A percentile compares a stretch with the other conserved stretches of the same genome.
Evolutionary conservation across 2,113 vertebrate genomes (phyloP).

Genomic region (Empidonax traillii): DNA sequence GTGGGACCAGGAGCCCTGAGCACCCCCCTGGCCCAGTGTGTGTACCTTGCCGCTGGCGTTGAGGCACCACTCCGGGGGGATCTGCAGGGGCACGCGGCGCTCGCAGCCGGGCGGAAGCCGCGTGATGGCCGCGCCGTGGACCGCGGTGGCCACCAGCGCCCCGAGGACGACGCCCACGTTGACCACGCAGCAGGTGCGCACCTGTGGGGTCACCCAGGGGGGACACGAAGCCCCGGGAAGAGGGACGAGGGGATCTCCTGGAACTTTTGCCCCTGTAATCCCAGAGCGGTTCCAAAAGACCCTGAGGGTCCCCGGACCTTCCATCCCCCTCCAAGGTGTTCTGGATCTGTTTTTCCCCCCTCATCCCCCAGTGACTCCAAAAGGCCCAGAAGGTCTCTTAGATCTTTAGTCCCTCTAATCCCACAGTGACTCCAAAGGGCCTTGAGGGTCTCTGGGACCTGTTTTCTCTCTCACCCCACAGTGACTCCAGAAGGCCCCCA

Average conservation of each 20-base stretch:
- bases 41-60: accelerated
- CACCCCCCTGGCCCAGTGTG: neutral
- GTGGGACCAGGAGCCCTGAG: too few species aligned
- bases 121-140: constrained; percentile 11
- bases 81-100: accelerated
- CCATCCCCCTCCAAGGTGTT: accelerated
- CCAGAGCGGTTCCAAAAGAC: neutral
- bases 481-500: neutral
- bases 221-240: accelerated
- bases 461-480: neutral
- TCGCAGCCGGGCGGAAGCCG: accelerated
- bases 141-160: neutral
- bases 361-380: neutral
- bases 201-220: neutral
- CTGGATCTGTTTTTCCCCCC: neutral
- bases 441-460: accelerated
- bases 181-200: neutral
- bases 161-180: neutral
- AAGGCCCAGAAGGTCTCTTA: accelerated
- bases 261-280: neutral
- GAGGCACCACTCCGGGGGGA: neutral
- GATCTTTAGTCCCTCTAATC: accelerated
- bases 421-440: neutral
- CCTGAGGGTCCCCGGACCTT: too few species aligned
- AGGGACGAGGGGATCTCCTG: neutral